A percentile compares a stretch with the other conserved stretches of the same genome.
Evolutionary conservation across 2,888 invertebrate species (phyloP).

Genomic region (Acronicta alni): DNA sequence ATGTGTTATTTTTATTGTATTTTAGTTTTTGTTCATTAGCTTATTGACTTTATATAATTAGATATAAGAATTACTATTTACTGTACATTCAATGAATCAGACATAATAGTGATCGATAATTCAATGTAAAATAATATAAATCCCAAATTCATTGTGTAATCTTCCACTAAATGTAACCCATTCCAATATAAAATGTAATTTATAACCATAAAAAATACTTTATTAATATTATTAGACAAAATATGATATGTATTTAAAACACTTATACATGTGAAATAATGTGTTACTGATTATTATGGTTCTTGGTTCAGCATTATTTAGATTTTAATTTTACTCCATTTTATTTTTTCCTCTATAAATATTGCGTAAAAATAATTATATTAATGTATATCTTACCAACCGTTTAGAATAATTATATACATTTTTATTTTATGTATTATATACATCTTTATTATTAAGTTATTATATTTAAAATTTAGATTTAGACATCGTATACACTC

Average conservation of each 20-base stretch:
- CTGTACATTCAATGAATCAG: constrained; percentile 58
- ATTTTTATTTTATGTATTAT: neutral
- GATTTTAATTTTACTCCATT: neutral
- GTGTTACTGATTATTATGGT: constrained; percentile 7
- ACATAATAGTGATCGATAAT: constrained; percentile 54
- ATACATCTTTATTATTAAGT: constrained; percentile 7
- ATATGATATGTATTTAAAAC: constrained; percentile 15
- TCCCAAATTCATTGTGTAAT: constrained; percentile 37
- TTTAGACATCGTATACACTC: constrained; percentile 27
- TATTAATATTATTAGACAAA: constrained; percentile 27
- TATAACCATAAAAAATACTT: constrained; percentile 17
- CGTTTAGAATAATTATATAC: neutral
- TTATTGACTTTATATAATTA: constrained; percentile 4
- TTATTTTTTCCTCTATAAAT: neutral
- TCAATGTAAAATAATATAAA: constrained; percentile 38
- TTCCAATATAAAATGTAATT: constrained; percentile 22
- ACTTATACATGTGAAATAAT: constrained; percentile 20
- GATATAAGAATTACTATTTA: constrained; percentile 41
- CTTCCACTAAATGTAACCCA: constrained; percentile 43
- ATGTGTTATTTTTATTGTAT: too few species aligned
- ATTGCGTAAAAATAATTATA: neutral
- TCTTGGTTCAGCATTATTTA: constrained; percentile 3
- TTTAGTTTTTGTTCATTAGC: too few species aligned
- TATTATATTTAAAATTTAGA: constrained; percentile 3
- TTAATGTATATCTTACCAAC: too few species aligned